Conservation (phyloP, 2,888 invertebrate species). For the Diaperis boleti region DNA sequence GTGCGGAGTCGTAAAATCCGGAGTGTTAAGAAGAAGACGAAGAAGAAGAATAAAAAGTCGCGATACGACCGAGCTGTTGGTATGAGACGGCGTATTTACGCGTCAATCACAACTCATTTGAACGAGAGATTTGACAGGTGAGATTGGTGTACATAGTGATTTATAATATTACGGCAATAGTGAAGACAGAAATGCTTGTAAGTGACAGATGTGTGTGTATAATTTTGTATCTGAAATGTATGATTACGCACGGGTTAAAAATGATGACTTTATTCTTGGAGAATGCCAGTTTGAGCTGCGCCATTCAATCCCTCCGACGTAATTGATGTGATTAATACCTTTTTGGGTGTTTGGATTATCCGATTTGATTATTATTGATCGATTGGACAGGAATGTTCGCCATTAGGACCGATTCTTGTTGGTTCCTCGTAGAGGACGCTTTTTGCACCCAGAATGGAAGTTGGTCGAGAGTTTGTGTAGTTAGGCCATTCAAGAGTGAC, state of each 20-base stretch:
- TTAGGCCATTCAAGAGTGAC: too few species aligned
- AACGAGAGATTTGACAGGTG: constrained; percentile 63
- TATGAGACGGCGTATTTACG: constrained; percentile 61
- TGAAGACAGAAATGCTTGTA: constrained; percentile 64
- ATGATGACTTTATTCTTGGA: constrained; percentile 63
- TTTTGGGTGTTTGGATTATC: constrained; percentile 52
- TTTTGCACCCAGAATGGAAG: constrained; percentile 1
- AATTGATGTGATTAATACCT: constrained; percentile 59
- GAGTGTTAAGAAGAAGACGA: constrained; percentile 14
- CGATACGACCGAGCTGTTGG: constrained; percentile 18
- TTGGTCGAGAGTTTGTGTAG: too few species aligned
- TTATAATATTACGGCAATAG: constrained; percentile 61
- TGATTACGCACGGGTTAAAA: constrained; percentile 63
- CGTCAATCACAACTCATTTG: constrained; percentile 67
- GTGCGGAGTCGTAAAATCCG: constrained; percentile 27
- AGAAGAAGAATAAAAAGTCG: constrained; percentile 20
- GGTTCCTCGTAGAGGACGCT: not conserved
- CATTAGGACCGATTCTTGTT: constrained; percentile 13
- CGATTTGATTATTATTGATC: constrained; percentile 53
- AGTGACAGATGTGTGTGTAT: constrained; percentile 64
- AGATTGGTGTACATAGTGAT: constrained; percentile 64
- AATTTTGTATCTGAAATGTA: constrained; percentile 61
- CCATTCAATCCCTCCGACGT: constrained; percentile 47
- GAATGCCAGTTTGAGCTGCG: constrained; percentile 49
- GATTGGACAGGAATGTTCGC: constrained; percentile 45